These are phyloP conservation scores for Cheilosia variabilis DNA, from an alignment of 2,888 invertebrate species.

Conservation along the genomic window DNA sequence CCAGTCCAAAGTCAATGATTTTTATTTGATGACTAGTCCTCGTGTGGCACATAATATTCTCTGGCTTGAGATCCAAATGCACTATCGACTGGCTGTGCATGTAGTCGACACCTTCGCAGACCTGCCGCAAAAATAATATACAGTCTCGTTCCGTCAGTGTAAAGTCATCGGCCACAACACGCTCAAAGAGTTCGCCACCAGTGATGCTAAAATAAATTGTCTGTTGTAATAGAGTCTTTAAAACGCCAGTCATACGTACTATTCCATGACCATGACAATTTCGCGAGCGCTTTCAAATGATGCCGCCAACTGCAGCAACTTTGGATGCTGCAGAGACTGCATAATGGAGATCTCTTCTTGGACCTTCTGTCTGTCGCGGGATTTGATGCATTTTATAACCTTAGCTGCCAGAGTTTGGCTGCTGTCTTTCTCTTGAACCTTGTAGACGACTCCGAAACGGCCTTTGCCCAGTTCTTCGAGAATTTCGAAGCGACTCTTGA, in stretches of 20 bases:
- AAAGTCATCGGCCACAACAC: constrained; percentile 96
- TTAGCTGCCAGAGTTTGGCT: constrained; percentile 91
- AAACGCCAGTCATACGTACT: constrained; percentile 87
- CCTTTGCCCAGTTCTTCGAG: constrained; percentile 91
- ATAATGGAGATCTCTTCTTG: constrained; percentile 94
- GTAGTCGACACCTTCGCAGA: constrained; percentile 95
- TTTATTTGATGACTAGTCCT: constrained; percentile 93
- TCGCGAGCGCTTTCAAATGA: constrained; percentile 91
- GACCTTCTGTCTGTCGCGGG: constrained; percentile 90
- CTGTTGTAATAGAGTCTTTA: not conserved
- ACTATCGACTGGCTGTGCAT: constrained; percentile 93
- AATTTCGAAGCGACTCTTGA: constrained; percentile 87
- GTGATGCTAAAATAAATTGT: constrained; percentile 87
- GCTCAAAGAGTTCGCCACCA: constrained; percentile 96
- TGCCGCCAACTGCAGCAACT: constrained; percentile 92
- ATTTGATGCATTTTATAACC: constrained; percentile 89
- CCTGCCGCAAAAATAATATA: constrained; percentile 94
- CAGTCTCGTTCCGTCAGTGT: constrained; percentile 94
- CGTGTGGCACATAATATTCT: constrained; percentile 96
- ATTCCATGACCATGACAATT: constrained; percentile 95
- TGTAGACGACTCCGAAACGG: constrained; percentile 89
- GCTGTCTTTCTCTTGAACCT: constrained; percentile 87
- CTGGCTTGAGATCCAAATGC: constrained; percentile 97
- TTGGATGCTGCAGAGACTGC: constrained; percentile 92
- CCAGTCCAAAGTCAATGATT: constrained; percentile 97